Conservation (phyloP, 2,113 vertebrate genomes). For the Ptychochromis oligacanthus region DNA sequence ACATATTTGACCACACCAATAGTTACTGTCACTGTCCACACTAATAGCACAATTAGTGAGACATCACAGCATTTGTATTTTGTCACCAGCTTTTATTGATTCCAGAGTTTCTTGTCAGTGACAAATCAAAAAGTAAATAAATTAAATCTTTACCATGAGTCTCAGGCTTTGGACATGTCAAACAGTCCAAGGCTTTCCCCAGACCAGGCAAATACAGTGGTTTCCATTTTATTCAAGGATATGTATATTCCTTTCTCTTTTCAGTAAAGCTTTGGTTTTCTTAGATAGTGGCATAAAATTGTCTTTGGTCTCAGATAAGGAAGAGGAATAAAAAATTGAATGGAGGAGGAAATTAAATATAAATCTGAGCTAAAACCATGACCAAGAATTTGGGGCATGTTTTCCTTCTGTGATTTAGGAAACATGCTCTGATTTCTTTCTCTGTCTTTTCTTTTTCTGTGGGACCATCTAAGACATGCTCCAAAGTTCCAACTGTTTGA, state of each 20-base stretch:
- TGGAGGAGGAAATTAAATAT: not conserved
- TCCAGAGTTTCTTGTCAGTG: not conserved
- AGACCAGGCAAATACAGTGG: not conserved
- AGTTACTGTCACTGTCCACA: not conserved
- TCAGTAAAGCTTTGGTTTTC: not conserved
- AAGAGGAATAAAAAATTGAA: slow-evolving; percentile 9
- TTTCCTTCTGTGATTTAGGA: slow-evolving; percentile 41
- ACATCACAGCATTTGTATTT: not conserved
- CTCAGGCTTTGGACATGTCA: not conserved
- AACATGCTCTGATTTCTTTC: slow-evolving; percentile 38
- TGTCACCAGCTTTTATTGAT: not conserved
- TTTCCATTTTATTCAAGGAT: not conserved
- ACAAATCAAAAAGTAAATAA: not conserved
- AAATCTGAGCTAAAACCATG: slow-evolving; percentile 23
- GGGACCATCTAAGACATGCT: slow-evolving; percentile 33
- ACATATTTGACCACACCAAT: not conserved
- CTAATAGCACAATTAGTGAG: not conserved
- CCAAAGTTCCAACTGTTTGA: slow-evolving; percentile 45
- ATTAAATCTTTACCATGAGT: not conserved
- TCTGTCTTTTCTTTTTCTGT: slow-evolving; percentile 19
- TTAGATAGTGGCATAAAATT: not conserved
- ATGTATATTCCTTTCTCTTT: not conserved
- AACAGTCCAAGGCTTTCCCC: not conserved
- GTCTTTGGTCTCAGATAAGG: not conserved
- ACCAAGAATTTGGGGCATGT: slow-evolving; percentile 48